A percentile compares a stretch with the other conserved stretches of the same genome.
Evolutionary conservation across 2,888 invertebrate genomes (phyloP).

Genomic region (Anarsia innoxiella): DNA sequence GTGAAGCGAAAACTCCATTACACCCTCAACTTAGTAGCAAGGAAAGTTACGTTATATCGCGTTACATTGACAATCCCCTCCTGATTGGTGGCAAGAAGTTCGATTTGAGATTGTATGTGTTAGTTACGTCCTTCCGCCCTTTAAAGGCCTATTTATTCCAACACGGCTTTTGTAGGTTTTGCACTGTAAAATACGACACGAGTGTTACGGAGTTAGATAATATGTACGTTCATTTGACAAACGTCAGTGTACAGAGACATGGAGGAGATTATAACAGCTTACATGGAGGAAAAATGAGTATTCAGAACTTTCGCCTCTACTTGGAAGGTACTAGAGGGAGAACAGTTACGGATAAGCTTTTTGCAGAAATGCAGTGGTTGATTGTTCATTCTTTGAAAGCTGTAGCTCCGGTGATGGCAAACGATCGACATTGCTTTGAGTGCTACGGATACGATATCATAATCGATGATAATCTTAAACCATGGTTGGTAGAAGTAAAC

Average conservation of each 20-base stretch:
- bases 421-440: slow-evolving; percentile 92
- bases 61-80: slow-evolving; percentile 94
- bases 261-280: slow-evolving; percentile 92
- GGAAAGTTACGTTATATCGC: slow-evolving; percentile 94
- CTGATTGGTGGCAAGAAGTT: slow-evolving; percentile 96
- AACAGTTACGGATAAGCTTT: slow-evolving; percentile 88
- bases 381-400: slow-evolving; percentile 94
- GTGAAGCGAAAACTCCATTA: slow-evolving; percentile 88
- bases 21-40: slow-evolving; percentile 85
- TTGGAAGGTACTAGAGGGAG: slow-evolving; percentile 92
- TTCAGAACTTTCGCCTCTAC: slow-evolving; percentile 90
- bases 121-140: slow-evolving; percentile 94
- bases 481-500: slow-evolving; percentile 95
- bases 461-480: slow-evolving; percentile 93
- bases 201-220: slow-evolving; percentile 90
- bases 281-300: slow-evolving; percentile 95
- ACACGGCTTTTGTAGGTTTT: slow-evolving; percentile 95
- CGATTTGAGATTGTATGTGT: slow-evolving; percentile 91
- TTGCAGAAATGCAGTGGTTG: slow-evolving; percentile 89
- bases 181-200: slow-evolving; percentile 94
- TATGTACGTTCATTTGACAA: slow-evolving; percentile 95
- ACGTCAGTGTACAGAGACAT: slow-evolving; percentile 96
- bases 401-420: slow-evolving; percentile 91
- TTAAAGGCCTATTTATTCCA: slow-evolving; percentile 93
- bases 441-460: slow-evolving; percentile 97